Evolutionary conservation across 2,113 vertebrate genomes (phyloP), one percentile per base, ranked within the genome.

Genomic region (Thamnaconus septentrionalis): DNA sequence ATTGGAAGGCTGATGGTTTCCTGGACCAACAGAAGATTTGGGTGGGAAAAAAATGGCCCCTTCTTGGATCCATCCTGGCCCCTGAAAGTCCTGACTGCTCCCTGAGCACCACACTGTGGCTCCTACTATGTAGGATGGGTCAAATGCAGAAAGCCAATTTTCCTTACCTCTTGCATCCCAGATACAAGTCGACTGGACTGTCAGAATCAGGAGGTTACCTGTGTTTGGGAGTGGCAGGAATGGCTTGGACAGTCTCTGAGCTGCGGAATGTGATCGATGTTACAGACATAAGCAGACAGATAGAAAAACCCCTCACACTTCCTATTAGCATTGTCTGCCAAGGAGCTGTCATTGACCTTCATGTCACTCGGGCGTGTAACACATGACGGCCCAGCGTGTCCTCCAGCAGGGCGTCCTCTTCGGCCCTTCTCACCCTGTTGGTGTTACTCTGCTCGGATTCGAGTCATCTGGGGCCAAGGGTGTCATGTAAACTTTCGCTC

Each of bases 401-500:
- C 61, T 59, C 58, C 48, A 59, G 79, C 57, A 0, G 42, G 60
- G 72, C 60, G 64, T 47, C 18, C 11, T 70, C 75, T 59, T 65
- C 40, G 4, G 66, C 69, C 70, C 59, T 51, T 75, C 66, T 76
- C 72, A 40, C 56, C 58, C 57, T 8, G 69, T 69, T 40, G 60
- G 46, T 79, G 81, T 76, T 73, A 60, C 66, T 78, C 64, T 0
- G 9, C 66, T 5, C 51, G 57, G 65, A 64, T 76, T 68, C 1
- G n/a, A 73, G 71, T 76, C 71, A 64, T 48, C 68, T 8, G 41
- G 69, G 72, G 70, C 69, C 46, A 49, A 53, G 49, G 18, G 62
- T 66, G 78, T 79, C 76, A 39, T 53, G 53, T 53, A 56, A 56
- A 63, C 63, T 61, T 69, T 87, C 67, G 0, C n/a, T 68, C 51